Base-by-base conservation (phyloP, 2,888 invertebrate species). In the Hoplodrina blanda region DNA sequence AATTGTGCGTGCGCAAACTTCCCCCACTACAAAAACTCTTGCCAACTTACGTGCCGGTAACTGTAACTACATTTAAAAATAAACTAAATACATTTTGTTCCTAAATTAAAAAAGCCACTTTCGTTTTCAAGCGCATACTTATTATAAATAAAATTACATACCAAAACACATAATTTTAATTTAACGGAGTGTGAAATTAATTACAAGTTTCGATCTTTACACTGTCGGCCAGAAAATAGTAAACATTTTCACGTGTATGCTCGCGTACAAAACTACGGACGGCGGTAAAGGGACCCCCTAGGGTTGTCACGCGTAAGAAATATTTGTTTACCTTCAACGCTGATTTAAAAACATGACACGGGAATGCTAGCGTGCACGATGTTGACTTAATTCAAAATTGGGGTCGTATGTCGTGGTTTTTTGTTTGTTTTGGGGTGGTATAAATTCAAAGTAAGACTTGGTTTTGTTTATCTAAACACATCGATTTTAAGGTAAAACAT, bases 141-240 rank as follows among this genome's bases (percentile, higher is more conserved):
- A 77, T 55, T 62, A 62, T 62, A 53, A 77, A 62, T 66, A 67
- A 55, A 59, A 70, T 46, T 33, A 64, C 20, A 55, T 66, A 70
- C 57, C 25, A 74, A 78, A 73, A 66, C 69, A 69, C 63, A 80
- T 79, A 46, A 66, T 74, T 80, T 69, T 54, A 62, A 67, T 68
- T 66, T 59, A 72, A 70, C 80, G 46, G 85, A 88, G 73, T 88
- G 87, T 83, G 85, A 90, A 89, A 85, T 82, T 76, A 33, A 81
- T 84, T 78, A 78, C 81, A 77, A 78, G 70, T 87, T 82, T 88
- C 87, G 74, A 82, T 87, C 71, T 88, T 84, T 71, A 87, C 79
- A 87, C 85, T 83, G 77, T 57, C 70, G 68, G 69, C 85, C 85
- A 83, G 85, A 83, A 87, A 87, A 82, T 76, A 69, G 72, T 78